Evolutionary conservation across 1,140 invertebrate species (phyloP), one percentile per base, ranked within the genome.

Genomic region (Prorops nasuta): DNA sequence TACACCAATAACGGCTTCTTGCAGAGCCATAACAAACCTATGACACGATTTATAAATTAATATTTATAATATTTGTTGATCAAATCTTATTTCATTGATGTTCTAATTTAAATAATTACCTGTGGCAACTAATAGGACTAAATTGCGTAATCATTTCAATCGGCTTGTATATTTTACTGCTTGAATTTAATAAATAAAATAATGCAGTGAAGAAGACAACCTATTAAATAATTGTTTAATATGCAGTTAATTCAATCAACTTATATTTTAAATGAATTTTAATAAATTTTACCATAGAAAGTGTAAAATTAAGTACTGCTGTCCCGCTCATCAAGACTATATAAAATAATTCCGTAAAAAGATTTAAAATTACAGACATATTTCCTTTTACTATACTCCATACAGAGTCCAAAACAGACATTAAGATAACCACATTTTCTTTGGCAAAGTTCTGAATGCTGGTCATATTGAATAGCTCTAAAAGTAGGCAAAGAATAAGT

Each of bases 181-280:
- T 97, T 1, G 88, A 90, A 54, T 88, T 92, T 35, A 99, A 79
- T 24, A 99, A 79, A 72, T 98, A 98, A 74, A 98, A 99, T 3
- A 98, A 76, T 0, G 94, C 93, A 2, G 96, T 97, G 60, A 98
- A 86, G 78, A 98, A 98, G 1, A 98, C 90, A 51, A 97, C 85
- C 93, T 96, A 66, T 77, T 39, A 58, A 59, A 53, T 49, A 18
- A 49, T 59, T 40, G 1, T 50, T 57, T 45, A 48, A 53, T 35
- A 53, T 18, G 18, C 34, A 38, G 35, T 44, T 49, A 14, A n/a
- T n/a, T n/a, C n/a, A n/a, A n/a, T n/a, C n/a, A n/a, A n/a, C n/a
- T n/a, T n/a, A n/a, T n/a, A n/a, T n/a, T n/a, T n/a, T n/a, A 15
- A 10, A 19, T 48, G 21, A 49, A 18, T n/a, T n/a, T n/a, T 37